Evolutionary conservation across 2,888 invertebrate genomes (phyloP).

Genomic region (Heliconius aoede): DNA sequence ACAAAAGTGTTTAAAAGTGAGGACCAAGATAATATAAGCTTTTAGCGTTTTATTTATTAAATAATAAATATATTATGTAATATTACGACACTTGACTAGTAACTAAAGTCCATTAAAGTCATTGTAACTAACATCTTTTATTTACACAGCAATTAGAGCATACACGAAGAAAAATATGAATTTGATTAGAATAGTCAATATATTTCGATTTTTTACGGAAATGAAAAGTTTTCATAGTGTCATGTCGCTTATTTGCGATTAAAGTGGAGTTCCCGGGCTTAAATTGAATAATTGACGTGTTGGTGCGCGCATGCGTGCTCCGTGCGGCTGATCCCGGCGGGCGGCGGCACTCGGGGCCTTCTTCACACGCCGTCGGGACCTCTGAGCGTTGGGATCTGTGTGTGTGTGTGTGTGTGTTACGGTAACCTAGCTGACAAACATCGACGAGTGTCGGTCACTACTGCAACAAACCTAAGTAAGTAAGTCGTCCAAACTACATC

Average conservation of each 20-base stretch:
- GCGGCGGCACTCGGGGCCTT: too few species aligned
- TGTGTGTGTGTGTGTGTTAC: too few species aligned
- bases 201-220: background rate
- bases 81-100: background rate
- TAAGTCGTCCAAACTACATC: constrained; percentile 25
- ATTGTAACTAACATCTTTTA: background rate
- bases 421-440: too few species aligned
- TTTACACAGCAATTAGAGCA: background rate
- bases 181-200: background rate
- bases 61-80: background rate
- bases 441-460: constrained; percentile 6
- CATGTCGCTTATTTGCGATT: background rate
- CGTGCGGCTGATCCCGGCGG: constrained; percentile 50
- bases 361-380: constrained; percentile 46
- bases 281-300: constrained; percentile 69
- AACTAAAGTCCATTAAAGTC: too few species aligned
- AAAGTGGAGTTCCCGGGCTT: constrained; percentile 56
- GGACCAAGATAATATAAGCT: background rate
- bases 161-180: too few species aligned
- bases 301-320: constrained; percentile 68
- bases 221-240: background rate
- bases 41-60: background rate
- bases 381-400: too few species aligned
- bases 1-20: background rate
- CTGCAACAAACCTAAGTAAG: constrained; percentile 28